Base-by-base conservation (phyloP, 1,140 invertebrate genomes). In the Oryctes rhinoceros region DNA sequence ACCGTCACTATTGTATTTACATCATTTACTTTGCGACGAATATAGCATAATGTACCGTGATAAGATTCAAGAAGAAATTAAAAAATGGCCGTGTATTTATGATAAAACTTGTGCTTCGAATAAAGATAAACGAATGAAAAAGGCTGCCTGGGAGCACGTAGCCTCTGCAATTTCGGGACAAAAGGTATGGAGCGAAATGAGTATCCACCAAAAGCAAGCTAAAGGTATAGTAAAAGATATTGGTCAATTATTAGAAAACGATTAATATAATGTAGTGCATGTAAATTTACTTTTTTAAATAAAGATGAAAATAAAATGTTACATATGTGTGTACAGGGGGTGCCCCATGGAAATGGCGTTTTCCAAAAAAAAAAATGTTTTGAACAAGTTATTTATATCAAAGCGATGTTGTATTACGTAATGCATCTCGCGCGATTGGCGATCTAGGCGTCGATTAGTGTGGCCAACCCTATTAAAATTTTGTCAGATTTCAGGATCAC, bases 151-250 rank as follows among this genome's bases (percentile, higher is more conserved):
- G 62, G 18, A 67, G 30, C 7, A 67, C 7, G 30, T 67, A 67
- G 62, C 62, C 2, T 7, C 62, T 24, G 62, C 62, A 24, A 67
- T 24, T 4, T 6, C 18, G 9, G 62, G 62, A 67, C 3, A 67
- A 20, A 18, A 18, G n/a, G 49, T 53, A 67, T 67, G 62, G 62
- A 67, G 18, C 10, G 18, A 5, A 20, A 67, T 20, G 62, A 20
- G 11, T 18, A 18, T 18, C 11, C 18, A 67, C 3, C 62, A 67
- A 35, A 67, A 35, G 30, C 3, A 67, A 67, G 62, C 62, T 20
- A 67, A 67, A 67, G 62, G 62, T 67, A 67, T 20, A 53, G 49
- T 53, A 11, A 5, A 53, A 53, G 13, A 53, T 11, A 53, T 53
- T 11, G 49, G 13, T 53, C 49, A 48, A 48, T n/a, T n/a, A 11